Evolutionary conservation across 2,113 vertebrate species (phyloP), one percentile per base, ranked within the genome.

Genomic region (Dasyprocta punctata): DNA sequence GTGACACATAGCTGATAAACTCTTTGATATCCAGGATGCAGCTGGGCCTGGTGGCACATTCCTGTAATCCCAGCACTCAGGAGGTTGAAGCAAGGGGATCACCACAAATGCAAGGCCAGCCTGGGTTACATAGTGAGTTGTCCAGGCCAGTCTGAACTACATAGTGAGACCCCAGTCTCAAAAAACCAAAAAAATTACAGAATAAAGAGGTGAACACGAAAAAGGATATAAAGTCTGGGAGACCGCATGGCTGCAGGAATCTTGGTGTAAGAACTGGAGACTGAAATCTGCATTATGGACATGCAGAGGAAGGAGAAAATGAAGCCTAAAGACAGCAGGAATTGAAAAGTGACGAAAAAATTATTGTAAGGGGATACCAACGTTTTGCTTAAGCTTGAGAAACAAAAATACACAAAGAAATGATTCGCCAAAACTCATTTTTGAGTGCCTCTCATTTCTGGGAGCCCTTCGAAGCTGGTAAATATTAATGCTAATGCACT

Each of bases 321-420:
- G 60, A 82, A 82, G 58, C 16, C 82, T 56, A 41, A 96, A 93
- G 38, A 58, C 73, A 63, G 26, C 19, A n/a, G 28, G 22, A 84
- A 75, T 13, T 60, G 24, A 84, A 92, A 86, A 60, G 5, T 28
- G 38, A 96, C 36, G 13, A 87, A 52, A 92, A 20, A 93, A 65
- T 26, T 19, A 88, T 85, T 86, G 89, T 49, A 96, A 89, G 38
- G 47, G 22, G 41, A 89, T 3, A 16, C 47, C 63, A 81, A 88
- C 19, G 47, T 71, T 93, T 67, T 91, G 47, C 38, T 93, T 73
- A 94, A 4, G n/a, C 54, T 78, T 65, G 58, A 93, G 61, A 26
- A 95, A 86, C 0, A 94, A 54, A 73, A 83, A 92, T n/a, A n/a
- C n/a, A n/a, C 65, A 95, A 95, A 96, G 60, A 83, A 95, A 92